Base-by-base conservation (phyloP, 2,888 invertebrate genomes). In the Ectemnius cavifrons region DNA sequence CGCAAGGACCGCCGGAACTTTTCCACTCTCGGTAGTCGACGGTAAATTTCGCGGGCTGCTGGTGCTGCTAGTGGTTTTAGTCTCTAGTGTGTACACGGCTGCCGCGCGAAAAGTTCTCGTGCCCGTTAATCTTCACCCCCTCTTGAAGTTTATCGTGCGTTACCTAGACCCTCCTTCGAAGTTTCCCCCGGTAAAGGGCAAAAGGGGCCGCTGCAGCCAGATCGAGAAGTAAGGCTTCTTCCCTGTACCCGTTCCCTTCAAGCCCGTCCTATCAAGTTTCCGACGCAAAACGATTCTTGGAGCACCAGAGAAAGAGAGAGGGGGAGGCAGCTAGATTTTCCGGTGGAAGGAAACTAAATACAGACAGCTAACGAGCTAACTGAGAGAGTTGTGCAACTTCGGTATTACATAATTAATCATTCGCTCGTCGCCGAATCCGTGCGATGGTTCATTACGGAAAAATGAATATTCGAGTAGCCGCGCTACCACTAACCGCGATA, bases 101-200 rank as follows among this genome's bases (percentile, higher is more conserved):
- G 37, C 23, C 37, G 37, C 37, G 74, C 59, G 82, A 81, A 76
- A 83, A 83, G 76, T 82, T 83, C 76, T 67, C 77, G 58, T 58
- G 73, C 65, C 73, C 80, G 82, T 83, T 83, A 83, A 83, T 83
- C 82, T 82, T 83, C 79, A 47, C 75, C 37, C 37, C 76, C 79
- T 74, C 76, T 68, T 71, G 72, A 77, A 75, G 79, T 83, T 83
- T 79, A 82, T 82, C 82, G 82, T 73, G 79, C 77, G 77, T 81
- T 82, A 73, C 79, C 73, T 60, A 71, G 68, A 67, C 72, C 57
- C 73, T 62, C 60, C 66, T n/a, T 62, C 27, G 63, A 73, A 74
- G 74, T 82, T 82, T 67, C 58, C 47, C 61, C 37, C 63, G 64
- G 49, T 56, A 18, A 71, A 61, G 56, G 63, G 67, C 62, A 63